Evolutionary conservation across 2,888 invertebrate genomes (phyloP).

Genomic region (Drosophila ezoana): DNA sequence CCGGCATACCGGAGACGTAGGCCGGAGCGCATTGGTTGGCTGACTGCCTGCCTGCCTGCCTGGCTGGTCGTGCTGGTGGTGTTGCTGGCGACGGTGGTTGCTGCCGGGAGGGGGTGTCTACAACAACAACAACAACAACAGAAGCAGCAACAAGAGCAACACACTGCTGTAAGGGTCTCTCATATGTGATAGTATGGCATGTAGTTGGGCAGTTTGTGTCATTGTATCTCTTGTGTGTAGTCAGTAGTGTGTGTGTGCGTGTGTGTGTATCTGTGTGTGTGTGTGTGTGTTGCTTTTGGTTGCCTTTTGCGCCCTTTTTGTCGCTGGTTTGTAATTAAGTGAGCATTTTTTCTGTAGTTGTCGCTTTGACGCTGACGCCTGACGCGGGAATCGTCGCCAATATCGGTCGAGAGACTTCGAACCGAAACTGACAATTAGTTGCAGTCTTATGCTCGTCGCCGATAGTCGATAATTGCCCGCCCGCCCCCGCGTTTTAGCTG

Average conservation of each 20-base stretch:
- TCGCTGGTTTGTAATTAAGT: slow-evolving; percentile 81
- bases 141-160: slow-evolving; percentile 13
- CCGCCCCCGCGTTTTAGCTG: slow-evolving; percentile 52
- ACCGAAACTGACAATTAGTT: slow-evolving; percentile 82
- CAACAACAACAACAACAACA: slow-evolving; percentile 12
- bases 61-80: slow-evolving; percentile 26
- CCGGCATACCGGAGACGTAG: slow-evolving; percentile 66
- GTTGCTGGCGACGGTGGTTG: slow-evolving; percentile 39
- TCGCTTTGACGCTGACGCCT: slow-evolving; percentile 68
- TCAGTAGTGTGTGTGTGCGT: slow-evolving; percentile 23
- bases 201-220: slow-evolving; percentile 55
- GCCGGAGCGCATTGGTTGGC: slow-evolving; percentile 71
- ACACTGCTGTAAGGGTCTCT: slow-evolving; percentile 65
- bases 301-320: slow-evolving; percentile 75
- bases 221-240: slow-evolving; percentile 47
- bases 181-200: slow-evolving; percentile 52
- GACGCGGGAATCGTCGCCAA: slow-evolving; percentile 53
- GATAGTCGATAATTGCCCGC: slow-evolving; percentile 80
- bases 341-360: slow-evolving; percentile 76
- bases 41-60: slow-evolving; percentile 26
- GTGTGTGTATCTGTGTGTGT: slow-evolving; percentile 39
- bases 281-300: slow-evolving; percentile 50
- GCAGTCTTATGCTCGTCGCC: slow-evolving; percentile 84
- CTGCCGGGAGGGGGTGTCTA: slow-evolving; percentile 42
- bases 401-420: slow-evolving; percentile 78